phyloP scores from a whole-genome alignment of 2,113 vertebrate species.

The Lycocorax pyrrhopterus region DNA sequence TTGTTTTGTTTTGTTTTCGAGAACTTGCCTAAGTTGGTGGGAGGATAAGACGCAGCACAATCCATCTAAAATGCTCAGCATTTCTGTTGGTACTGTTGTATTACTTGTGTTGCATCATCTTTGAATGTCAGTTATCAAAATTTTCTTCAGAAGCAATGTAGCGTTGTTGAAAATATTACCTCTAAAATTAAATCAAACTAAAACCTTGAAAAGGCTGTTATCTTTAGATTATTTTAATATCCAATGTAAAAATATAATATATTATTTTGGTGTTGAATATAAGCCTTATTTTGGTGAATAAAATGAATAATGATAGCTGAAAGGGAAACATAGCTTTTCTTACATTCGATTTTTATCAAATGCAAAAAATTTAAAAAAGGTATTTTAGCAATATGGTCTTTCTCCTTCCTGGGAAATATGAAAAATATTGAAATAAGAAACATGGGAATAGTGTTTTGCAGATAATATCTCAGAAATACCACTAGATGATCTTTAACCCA shows the following conservation, averaged over 20 bases:
- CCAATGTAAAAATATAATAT: background rate
- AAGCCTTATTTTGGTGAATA: background rate
- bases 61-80: background rate
- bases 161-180: background rate
- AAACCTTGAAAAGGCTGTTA: background rate
- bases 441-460: background rate
- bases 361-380: background rate
- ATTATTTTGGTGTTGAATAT: background rate
- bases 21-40: background rate
- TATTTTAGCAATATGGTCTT: background rate
- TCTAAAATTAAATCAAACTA: background rate
- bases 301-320: background rate
- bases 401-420: background rate
- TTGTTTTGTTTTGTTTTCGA: background rate
- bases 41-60: background rate
- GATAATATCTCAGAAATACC: background rate
- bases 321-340: background rate
- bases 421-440: background rate
- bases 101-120: background rate
- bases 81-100: background rate
- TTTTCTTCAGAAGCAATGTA: background rate
- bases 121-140: background rate
- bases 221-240: background rate
- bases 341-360: background rate
- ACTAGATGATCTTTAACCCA: background rate